These are phyloP conservation scores for Aromia moschata DNA, from an alignment of 2,888 invertebrate genomes.

Conservation along the genomic window DNA sequence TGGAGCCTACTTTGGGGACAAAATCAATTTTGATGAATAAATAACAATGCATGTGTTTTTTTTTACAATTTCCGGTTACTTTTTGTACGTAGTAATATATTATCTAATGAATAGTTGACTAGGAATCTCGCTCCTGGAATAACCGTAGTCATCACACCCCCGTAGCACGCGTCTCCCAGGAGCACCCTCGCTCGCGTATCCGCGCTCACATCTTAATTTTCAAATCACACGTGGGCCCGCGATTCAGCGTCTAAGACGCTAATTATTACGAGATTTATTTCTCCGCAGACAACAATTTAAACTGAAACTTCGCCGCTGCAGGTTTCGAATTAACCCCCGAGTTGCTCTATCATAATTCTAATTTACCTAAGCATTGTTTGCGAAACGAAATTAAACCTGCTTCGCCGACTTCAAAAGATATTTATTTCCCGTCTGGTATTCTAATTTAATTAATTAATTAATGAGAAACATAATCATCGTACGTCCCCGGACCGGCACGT, in stretches of 20 bases:
- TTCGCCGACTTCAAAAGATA: constrained; percentile 25
- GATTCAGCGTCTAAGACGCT: constrained; percentile 31
- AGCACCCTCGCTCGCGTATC: constrained; percentile 3
- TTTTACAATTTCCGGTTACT: too few species aligned
- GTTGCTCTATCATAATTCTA: constrained; percentile 33
- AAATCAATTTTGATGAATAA: too few species aligned
- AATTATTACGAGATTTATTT: constrained; percentile 41
- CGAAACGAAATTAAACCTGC: constrained; percentile 30
- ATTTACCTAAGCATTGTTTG: constrained; percentile 30
- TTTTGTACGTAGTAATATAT: too few species aligned
- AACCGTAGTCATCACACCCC: too few species aligned
- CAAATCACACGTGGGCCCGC: constrained; percentile 31
- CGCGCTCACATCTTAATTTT: constrained; percentile 30
- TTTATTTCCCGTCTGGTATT: constrained; percentile 28
- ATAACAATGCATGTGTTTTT: too few species aligned
- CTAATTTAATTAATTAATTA: constrained; percentile 34
- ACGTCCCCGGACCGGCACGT: constrained; percentile 8
- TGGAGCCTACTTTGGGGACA: too few species aligned
- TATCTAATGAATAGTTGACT: too few species aligned
- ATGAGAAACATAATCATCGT: constrained; percentile 30
- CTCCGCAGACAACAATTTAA: constrained; percentile 34
- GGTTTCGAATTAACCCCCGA: constrained; percentile 32
- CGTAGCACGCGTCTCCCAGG: neutral
- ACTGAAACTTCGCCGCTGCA: constrained; percentile 34
- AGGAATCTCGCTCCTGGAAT: too few species aligned